Conservation (phyloP, 2,797 vertebrate species). For the Monodelphis domestica region DNA sequence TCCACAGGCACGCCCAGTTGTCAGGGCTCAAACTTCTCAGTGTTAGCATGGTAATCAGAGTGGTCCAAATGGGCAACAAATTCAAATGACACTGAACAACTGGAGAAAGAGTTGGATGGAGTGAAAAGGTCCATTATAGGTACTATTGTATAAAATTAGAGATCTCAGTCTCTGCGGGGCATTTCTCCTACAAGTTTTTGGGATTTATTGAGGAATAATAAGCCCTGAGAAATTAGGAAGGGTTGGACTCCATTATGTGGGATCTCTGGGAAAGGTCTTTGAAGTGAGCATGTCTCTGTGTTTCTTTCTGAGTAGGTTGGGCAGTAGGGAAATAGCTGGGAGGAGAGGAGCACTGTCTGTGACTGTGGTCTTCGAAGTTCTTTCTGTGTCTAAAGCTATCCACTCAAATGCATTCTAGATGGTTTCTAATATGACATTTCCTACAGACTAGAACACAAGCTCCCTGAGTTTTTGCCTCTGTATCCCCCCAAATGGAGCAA, state of each 20-base stretch:
- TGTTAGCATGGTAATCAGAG: background rate
- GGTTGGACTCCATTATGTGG: background rate
- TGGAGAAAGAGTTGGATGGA: background rate
- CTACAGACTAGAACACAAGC: background rate
- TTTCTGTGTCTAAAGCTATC: background rate
- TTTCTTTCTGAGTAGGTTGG: no score
- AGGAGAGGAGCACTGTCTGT: background rate
- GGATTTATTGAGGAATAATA: background rate
- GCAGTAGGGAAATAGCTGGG: background rate
- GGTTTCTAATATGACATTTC: background rate
- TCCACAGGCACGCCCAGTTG: background rate
- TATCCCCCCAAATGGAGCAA: background rate
- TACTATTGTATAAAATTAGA: background rate
- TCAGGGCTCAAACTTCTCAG: background rate
- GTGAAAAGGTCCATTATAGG: background rate
- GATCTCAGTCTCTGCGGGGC: background rate
- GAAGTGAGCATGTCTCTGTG: background rate
- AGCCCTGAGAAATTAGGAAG: background rate
- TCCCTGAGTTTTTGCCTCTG: background rate
- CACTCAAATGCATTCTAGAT: background rate
- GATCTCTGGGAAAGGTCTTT: background rate
- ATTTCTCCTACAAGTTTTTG: background rate
- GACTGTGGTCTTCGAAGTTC: background rate
- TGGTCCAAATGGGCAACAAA: background rate
- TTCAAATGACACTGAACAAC: background rate